Conservation (phyloP, 1,140 invertebrate genomes). For the Drosophila obscura region DNA sequence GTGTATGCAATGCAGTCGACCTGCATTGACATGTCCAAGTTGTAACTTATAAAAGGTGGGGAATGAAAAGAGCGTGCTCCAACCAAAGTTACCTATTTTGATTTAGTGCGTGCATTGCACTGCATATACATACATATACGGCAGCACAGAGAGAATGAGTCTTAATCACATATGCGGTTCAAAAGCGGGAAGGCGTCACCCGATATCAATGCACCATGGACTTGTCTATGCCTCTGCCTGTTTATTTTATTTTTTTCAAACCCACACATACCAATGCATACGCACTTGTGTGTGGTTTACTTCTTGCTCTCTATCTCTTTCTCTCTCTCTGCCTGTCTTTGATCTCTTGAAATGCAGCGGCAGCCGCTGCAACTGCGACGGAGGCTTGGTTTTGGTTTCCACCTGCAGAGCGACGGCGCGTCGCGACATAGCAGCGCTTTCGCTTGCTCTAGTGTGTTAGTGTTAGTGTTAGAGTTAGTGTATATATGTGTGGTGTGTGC, state of each 20-base stretch:
- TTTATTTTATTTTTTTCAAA: constrained; percentile 18
- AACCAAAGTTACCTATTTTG: no score
- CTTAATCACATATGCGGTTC: no score
- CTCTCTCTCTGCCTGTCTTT: constrained; percentile 12
- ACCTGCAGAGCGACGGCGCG: constrained; percentile 47
- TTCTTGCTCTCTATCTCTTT: constrained; percentile 21
- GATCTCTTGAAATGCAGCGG: no score
- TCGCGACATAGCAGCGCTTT: constrained; percentile 41
- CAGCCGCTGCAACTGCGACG: constrained; percentile 4
- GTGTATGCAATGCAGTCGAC: constrained; percentile 26
- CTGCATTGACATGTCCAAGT: constrained; percentile 27
- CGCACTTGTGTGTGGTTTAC: constrained; percentile 63
- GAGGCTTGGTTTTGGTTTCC: constrained; percentile 47
- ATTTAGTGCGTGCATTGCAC: no score
- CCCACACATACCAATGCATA: constrained; percentile 26
- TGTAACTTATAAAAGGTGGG: no score
- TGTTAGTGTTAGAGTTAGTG: not conserved
- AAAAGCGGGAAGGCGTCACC: no score
- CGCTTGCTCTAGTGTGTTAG: constrained; percentile 39
- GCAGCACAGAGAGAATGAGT: no score
- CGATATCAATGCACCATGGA: no score
- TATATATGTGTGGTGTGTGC: not conserved
- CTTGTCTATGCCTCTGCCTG: constrained; percentile 7
- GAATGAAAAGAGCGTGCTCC: no score
- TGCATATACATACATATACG: no score